Percentiles rank a stretch among this genome's conserved stretches.
phyloP scores from a whole-genome alignment of 2,797 vertebrate species.

The Characodon lateralis region DNA sequence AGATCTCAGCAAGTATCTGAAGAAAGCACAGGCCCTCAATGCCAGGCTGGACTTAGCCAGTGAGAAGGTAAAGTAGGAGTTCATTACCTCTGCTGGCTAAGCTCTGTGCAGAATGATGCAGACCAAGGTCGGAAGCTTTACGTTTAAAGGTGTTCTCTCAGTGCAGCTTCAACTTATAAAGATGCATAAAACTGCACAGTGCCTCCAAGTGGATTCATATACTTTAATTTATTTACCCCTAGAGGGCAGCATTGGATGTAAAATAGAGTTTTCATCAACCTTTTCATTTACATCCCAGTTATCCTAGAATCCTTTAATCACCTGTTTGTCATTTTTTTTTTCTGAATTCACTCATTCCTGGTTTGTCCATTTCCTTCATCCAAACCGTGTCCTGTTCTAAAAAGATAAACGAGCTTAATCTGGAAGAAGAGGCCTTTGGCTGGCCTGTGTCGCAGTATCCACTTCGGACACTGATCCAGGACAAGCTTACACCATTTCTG shows the following conservation, averaged over 20 bases:
- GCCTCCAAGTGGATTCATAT: neutral
- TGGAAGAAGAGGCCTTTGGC: slow-evolving; percentile 86
- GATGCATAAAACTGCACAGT: neutral
- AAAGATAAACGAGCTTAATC: slow-evolving; percentile 87
- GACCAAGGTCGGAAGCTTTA: neutral
- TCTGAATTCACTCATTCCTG: neutral
- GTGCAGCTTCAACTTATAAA: neutral
- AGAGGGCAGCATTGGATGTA: slow-evolving; percentile 51
- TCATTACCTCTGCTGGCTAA: neutral
- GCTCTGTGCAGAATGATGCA: too few species aligned
- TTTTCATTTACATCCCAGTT: neutral
- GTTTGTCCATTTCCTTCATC: neutral
- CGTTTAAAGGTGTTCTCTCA: neutral
- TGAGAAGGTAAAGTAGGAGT: slow-evolving; percentile 79
- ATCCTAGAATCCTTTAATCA: too few species aligned
- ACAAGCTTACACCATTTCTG: slow-evolving; percentile 84
- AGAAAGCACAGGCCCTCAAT: slow-evolving; percentile 84
- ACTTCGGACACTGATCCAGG: slow-evolving; percentile 83
- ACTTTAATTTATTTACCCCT: slow-evolving; percentile 1
- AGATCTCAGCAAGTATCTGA: slow-evolving; percentile 84
- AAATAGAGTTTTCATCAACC: neutral
- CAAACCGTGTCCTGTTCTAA: slow-evolving; percentile 8
- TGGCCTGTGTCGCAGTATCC: slow-evolving; percentile 87
- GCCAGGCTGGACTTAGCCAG: slow-evolving; percentile 83
- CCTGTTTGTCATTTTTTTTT: neutral